Conservation (phyloP, 92 coral and sea anemone species). For the Porites rus region DNA sequence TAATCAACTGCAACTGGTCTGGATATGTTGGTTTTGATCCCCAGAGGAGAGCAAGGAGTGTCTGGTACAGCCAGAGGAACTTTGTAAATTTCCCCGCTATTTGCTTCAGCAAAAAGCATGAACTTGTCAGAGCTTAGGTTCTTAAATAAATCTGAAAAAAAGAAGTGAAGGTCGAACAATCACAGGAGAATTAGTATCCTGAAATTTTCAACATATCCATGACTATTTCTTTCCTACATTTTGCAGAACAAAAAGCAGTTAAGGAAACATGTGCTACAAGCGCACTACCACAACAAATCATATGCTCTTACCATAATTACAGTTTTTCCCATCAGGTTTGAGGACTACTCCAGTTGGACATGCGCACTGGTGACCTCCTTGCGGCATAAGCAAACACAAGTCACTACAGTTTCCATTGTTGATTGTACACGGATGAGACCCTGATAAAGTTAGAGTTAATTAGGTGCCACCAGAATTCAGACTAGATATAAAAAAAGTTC, state of each 20-base stretch:
- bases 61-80: constrained; percentile 33
- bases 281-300: background rate
- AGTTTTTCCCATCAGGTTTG: constrained; percentile 24
- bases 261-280: background rate
- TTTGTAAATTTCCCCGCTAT: constrained; percentile 55
- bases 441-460: background rate
- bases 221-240: too few relatives aligned
- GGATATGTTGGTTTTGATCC: background rate
- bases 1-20: background rate
- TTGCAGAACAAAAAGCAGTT: too few relatives aligned
- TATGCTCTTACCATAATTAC: background rate
- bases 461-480: background rate
- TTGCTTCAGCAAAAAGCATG: constrained; percentile 66
- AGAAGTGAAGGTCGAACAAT: too few relatives aligned
- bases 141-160: too few relatives aligned
- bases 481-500: background rate
- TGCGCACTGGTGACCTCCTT: constrained; percentile 25
- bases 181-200: too few relatives aligned
- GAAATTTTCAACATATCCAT: too few relatives aligned
- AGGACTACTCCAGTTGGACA: constrained; percentile 27
- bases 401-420: constrained; percentile 11
- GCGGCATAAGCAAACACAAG: constrained; percentile 4
- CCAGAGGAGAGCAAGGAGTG: background rate
- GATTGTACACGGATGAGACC: constrained; percentile 1
- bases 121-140: constrained; percentile 22